Evolutionary conservation across 2,113 vertebrate genomes (phyloP), one percentile per base, ranked within the genome.

Genomic region (Mustela lutreola): DNA sequence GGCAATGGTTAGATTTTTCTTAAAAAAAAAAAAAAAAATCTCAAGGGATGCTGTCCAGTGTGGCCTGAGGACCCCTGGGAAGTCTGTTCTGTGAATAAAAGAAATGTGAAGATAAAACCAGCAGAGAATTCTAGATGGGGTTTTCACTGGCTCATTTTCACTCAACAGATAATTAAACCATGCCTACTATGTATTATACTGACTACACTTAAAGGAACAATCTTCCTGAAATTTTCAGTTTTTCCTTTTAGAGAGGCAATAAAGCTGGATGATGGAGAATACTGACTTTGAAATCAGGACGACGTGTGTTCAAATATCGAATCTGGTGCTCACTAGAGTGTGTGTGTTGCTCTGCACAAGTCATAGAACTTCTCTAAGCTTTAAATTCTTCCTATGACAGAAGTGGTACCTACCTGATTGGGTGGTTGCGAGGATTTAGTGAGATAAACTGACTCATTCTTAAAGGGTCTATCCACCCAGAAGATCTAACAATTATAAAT

Each of bases 91-190:
- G 8, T 85, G 65, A 91, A 60, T n/a, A 96, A 65, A 88, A 97
- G 70, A 60, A 93, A 79, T 36, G 26, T 79, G 75, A 93, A 93
- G 50, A 53, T 84, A 19, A 93, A 93, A 65, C 31, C 18, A 90
- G 31, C 31, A 33, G 16, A 81, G 50, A 80, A 89, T 73, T 91
- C 36, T 73, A 67, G 70, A 24, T n/a, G 48, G 42, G 50, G 78
- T 91, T 97, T 94, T 95, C 21, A 89, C 31, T 85, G n/a, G 45
- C 24, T 91, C 33, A 36, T 93, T 97, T 92, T 79, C 42, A 81
- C 62, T 76, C 11, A 85, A 67, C 12, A 70, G 78, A 82, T 62
- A 58, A 31, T 73, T 88, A 67, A 50, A 14, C 28, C 73, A 56
- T 4, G 4, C 39, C 36, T 90, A 31, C 9, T 82, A 18, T 60